Evolutionary conservation across 2,797 vertebrate genomes (phyloP).

Genomic region (Neosalanx taihuensis): DNA sequence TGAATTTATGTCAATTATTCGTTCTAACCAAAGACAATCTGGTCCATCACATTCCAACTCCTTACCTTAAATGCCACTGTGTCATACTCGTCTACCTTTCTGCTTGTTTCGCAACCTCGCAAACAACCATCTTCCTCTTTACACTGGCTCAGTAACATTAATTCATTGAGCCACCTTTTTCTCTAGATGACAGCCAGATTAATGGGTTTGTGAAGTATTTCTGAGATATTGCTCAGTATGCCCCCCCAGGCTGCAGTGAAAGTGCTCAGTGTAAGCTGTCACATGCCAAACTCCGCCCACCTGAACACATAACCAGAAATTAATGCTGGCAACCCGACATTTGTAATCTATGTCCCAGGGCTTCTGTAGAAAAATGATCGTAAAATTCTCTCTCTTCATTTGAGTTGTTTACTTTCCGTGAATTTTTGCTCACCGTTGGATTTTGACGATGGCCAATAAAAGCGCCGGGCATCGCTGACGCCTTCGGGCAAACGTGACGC

Average conservation of each 20-base stretch:
- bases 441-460: too few relatives aligned
- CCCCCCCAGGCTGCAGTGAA: constrained; percentile 34
- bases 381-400: not conserved
- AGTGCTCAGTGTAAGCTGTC: constrained; percentile 22
- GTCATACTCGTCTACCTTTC: too few relatives aligned
- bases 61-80: too few relatives aligned
- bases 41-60: too few relatives aligned
- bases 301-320: not conserved
- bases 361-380: not conserved
- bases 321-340: not conserved
- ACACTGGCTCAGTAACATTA: constrained; percentile 19
- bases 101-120: constrained; percentile 9
- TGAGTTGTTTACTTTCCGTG: not conserved
- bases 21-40: too few relatives aligned
- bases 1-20: not conserved
- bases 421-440: not conserved
- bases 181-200: constrained; percentile 52
- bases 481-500: too few relatives aligned
- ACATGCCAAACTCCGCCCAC: constrained; percentile 19
- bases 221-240: constrained; percentile 48
- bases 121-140: constrained; percentile 1
- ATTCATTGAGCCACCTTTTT: constrained; percentile 51
- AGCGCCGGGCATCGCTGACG: too few relatives aligned
- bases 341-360: not conserved
- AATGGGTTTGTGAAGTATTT: constrained; percentile 52